Percentiles rank a stretch among this genome's conserved stretches.
Evolutionary conservation across 2,888 invertebrate species (phyloP).

Genomic region (Heliconius sara): DNA sequence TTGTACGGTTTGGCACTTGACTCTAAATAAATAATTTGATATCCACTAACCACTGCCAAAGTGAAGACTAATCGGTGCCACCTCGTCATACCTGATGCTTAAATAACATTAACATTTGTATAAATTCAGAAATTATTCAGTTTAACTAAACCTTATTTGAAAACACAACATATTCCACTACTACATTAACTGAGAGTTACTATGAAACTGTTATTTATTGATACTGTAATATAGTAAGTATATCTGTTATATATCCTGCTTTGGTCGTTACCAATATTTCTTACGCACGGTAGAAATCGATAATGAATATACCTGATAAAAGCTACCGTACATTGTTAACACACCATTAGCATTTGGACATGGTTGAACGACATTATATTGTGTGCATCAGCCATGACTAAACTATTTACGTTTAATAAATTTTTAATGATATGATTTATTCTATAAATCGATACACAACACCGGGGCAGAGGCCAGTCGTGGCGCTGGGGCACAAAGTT

Average conservation of each 20-base stretch:
- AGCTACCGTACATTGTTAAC: background rate
- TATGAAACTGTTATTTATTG: slow-evolving; percentile 38
- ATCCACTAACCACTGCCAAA: slow-evolving; percentile 2
- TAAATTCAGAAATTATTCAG: background rate
- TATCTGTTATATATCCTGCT: background rate
- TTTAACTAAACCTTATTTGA: background rate
- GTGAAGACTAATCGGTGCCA: background rate
- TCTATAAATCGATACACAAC: background rate
- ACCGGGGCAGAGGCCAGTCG: too few relatives aligned
- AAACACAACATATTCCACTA: slow-evolving; percentile 7
- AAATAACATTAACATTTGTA: background rate
- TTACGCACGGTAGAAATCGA: slow-evolving; percentile 2
- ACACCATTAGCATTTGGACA: slow-evolving; percentile 4
- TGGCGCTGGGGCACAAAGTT: too few relatives aligned
- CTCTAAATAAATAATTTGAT: background rate
- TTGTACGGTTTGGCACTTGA: background rate
- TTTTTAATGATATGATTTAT: background rate
- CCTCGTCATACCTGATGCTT: background rate
- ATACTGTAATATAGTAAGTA: background rate
- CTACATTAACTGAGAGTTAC: slow-evolving; percentile 47
- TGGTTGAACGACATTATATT: slow-evolving; percentile 33
- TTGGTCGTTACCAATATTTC: background rate
- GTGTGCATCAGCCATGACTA: slow-evolving; percentile 20
- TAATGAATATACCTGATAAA: background rate
- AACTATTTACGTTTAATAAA: background rate